Evolutionary conservation across 2,113 vertebrate genomes (phyloP), one percentile per base, ranked within the genome.

Genomic region (Amblyornis subalaris): DNA sequence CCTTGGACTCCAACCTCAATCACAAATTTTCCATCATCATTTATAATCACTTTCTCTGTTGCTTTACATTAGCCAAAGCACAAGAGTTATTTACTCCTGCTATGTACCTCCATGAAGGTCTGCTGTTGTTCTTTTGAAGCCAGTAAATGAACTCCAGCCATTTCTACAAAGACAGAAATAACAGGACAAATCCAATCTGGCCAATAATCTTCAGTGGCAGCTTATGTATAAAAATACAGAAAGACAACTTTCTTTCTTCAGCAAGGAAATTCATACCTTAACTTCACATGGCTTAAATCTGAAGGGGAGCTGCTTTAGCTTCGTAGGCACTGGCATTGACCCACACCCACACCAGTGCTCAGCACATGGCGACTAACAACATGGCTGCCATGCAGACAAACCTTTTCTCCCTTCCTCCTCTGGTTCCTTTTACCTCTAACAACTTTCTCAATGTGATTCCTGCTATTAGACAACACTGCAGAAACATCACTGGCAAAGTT

Each of bases 371-470:
- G 18, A 36, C 29, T 8, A 73, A 23, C 85, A 55, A 42, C 38
- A 38, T 0, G 0, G 19, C 23, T 22, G 15, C 47, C 2, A 0
- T 8, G 55, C 29, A 76, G 20, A 62, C 14, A 17, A 42, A 31
- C 12, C 13, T 67, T 55, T 79, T 61, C 47, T 54, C 35, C 28
- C 33, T 81, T 66, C 29, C 47, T 66, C 50, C 45, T 81, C 14
- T 1, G 0, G 26, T 10, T 88, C 40, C 35, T 77, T 65, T 55
- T 40, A 21, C 36, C 47, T 44, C 67, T 78, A 79, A 61, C 25
- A 91, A 31, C 15, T n/a, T 73, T 90, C 61, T 77, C 54, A 69
- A 29, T 0, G 1, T 0, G 0, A 47, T 12, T 71, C 40, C 55
- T 58, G 8, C 60, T 82, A 66, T 38, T 35, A 85, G 45, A 70